phyloP scores from a whole-genome alignment of 1,140 invertebrate species.

The Lepidurus apus region DNA sequence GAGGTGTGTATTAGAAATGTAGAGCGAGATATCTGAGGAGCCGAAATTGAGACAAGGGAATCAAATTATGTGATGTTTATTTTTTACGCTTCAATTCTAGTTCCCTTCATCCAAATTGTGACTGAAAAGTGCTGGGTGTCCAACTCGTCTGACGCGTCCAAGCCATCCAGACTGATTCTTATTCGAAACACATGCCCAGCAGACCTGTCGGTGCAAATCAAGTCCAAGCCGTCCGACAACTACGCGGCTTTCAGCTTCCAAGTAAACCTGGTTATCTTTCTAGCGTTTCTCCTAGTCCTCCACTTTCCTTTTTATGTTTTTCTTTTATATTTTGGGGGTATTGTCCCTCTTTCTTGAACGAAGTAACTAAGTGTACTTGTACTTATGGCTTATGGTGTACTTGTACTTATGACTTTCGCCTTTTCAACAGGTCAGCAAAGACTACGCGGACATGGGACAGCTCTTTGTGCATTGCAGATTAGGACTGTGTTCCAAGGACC shows the following conservation, averaged over 20 bases:
- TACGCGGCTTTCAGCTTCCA: conserved; percentile 38
- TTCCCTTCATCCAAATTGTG: conserved; percentile 39
- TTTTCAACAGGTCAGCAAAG: conserved; percentile 38
- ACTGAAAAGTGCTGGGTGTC: conserved; percentile 42
- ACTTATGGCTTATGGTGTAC: not conserved
- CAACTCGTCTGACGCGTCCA: conserved; percentile 35
- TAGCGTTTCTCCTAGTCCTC: not conserved
- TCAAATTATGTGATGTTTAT: not conserved
- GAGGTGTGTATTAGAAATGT: conserved; percentile 35
- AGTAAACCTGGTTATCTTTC: conserved; percentile 25
- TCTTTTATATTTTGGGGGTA: not conserved
- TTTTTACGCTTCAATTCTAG: conserved; percentile 35
- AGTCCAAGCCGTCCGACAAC: conserved; percentile 9
- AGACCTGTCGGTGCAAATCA: conserved; percentile 38
- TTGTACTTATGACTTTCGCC: not conserved
- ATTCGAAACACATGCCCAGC: conserved; percentile 41
- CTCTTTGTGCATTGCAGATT: conserved; percentile 41
- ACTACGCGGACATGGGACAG: conserved; percentile 37
- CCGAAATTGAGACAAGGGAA: not conserved
- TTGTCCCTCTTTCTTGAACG: not conserved
- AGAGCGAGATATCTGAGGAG: not conserved
- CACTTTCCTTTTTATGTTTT: not conserved
- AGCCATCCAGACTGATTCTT: conserved; percentile 31
- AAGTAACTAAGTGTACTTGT: not conserved
- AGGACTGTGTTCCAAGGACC: conserved; percentile 40